These are phyloP conservation scores for Ailurus styani DNA, from an alignment of 2,113 vertebrate species.

Conservation along the genomic window DNA sequence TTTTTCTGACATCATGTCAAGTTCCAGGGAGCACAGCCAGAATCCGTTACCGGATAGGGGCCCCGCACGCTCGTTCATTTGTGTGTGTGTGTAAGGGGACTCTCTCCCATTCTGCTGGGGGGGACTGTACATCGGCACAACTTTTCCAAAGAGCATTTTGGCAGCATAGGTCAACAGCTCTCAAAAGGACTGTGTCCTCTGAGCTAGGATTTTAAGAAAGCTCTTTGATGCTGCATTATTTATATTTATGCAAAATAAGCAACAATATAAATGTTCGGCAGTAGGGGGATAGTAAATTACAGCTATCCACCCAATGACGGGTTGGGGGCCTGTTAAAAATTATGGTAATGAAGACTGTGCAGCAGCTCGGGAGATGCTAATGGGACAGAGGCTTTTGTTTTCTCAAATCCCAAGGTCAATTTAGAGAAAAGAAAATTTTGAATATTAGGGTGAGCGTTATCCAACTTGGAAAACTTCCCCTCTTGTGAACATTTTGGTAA, in stretches of 20 bases:
- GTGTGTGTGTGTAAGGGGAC: not conserved
- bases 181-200: not conserved
- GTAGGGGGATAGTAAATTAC: not conserved
- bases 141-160: constrained; percentile 30
- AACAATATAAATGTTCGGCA: not conserved
- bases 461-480: not conserved
- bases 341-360: not conserved
- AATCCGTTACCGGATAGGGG: not conserved
- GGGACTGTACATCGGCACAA: not conserved
- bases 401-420: not conserved
- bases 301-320: not conserved
- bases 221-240: not conserved
- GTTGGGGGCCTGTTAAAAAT: not conserved
- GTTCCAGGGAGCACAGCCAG: not conserved
- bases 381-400: not conserved
- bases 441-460: not conserved
- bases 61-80: not conserved
- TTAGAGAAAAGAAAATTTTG: not conserved
- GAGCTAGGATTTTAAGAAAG: not conserved
- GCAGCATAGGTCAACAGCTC: not conserved
- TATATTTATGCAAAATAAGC: not conserved
- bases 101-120: not conserved
- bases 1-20: not conserved
- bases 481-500: not conserved
- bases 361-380: not conserved